Base-by-base conservation (phyloP, 2,797 vertebrate species). In the Babyrousa celebensis region DNA sequence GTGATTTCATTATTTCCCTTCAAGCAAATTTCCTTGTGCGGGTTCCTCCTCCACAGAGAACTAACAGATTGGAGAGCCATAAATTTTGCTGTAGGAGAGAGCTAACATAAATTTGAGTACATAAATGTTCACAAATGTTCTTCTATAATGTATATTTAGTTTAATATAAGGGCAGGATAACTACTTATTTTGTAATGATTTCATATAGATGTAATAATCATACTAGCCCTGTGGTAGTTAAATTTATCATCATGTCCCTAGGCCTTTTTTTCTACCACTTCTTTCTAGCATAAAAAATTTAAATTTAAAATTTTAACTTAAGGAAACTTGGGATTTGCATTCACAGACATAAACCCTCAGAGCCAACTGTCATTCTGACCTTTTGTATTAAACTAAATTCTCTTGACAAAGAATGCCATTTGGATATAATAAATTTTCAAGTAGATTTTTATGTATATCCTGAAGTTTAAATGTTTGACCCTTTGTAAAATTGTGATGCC, bases 401-500 rank as follows among this genome's bases (percentile, higher is more conserved):
- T 90, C 56, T 83, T 92, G 21, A 60, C 75, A 95, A 79, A 78
- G 85, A 84, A 90, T 77, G 7, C 56, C 65, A 80, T 86, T 91
- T 82, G 25, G 21, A 17, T 67, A 56, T 83, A 96, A 80, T 54
- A 74, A 54, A 54, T 80, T 94, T 94, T 93, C 74, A 94, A 89
- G 14, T 80, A 79, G 63, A 71, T 80, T 94, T 93, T 96, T 91
- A 20, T 89, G 54, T 91, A 3, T 89, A 67, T 52, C 17, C 65
- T 63, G 72, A 96, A 56, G 84, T 86, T 65, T 91, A 94, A 93
- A 82, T 80, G 6, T 89, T 97, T 93, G n/a, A 71, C 12, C 20
- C 14, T 91, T 88, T 84, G 18, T 75, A 93, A 91, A 94, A 70
- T 20, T 54, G 1, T 67, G 32, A 82, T 89, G 18, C 32, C 52